Base-by-base conservation (phyloP, 2,797 vertebrate species). In the Acrossocheilus wenchowensis region DNA sequence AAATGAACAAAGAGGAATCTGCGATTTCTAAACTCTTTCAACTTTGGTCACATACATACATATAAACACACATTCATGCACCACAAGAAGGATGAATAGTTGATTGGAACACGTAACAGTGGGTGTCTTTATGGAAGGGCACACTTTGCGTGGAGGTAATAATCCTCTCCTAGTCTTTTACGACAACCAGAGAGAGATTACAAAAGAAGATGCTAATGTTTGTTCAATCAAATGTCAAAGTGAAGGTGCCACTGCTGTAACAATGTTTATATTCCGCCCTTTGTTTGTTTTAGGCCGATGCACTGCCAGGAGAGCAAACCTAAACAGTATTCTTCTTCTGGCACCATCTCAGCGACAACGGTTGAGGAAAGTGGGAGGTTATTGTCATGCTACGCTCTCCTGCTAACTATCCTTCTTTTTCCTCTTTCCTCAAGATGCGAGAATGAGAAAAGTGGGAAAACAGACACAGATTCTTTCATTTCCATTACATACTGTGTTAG, bases 231-330 rank as follows among this genome's bases (percentile, higher is more conserved):
- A 75, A 77, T 48, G 69, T 85, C 83, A 71, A 80, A 74, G 82
- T 30, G 64, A 39, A 86, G 75, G 17, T 72, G 66, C 73, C 78
- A 73, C 72, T 41, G 43, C 54, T 15, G 81, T 43, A 89, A 87
- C 87, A 77, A 90, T 92, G 93, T 94, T 93, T 93, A 94, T 91
- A 92, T 90, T 69, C 86, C 87, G 57, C 45, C 12, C 6, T 84
- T 89, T 94, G 94, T 94, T 95, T 94, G 91, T 92, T 91, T 94
- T 94, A 90, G 89, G 86, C 84, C 88, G 82, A 89, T 90, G 89
- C 89, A 93, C 92, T 91, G 93, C 94, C 93, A 94, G 89, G 92
- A 93, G 91, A 92, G 91, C 87, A 91, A 93, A 91, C 89, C 92
- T 93, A 95, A 94, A 95, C 93, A 93, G 88, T 88, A 23, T 93